Evolutionary conservation across 2,113 vertebrate species (phyloP), one percentile per base, ranked within the genome.

Genomic region (Uria lomvia): DNA sequence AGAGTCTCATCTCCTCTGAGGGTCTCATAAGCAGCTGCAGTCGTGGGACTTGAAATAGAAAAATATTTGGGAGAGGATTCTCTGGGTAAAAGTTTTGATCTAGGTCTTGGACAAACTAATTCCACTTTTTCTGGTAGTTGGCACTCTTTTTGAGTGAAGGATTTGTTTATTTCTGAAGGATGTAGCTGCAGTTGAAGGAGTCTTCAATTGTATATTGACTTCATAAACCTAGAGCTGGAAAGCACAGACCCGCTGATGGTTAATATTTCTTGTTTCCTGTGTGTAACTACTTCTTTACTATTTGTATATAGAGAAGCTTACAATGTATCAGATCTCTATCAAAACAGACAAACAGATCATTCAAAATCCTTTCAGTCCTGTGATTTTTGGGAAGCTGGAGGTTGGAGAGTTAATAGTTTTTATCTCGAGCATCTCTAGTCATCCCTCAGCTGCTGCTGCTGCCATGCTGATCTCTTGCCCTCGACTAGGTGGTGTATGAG

Each of bases 381-480:
- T 34, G 38, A 8, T 27, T 50, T 84, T 42, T 0, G 22, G 56
- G 40, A 43, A 43, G 9, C 40, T 84, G 82, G 74, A 62, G 23
- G 22, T 88, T n/a, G 59, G 12, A 77, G 76, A 74, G 62, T 97
- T 95, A 82, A 95, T 18, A 56, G 66, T 12, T 81, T 88, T 88
- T 38, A 20, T 80, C 38, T 62, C 0, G 0, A 66, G 43, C 18
- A 9, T 88, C 45, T 75, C 17, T 7, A 52, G 82, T 32, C 72
- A 74, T 89, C 59, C 30, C 42, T 94, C 70, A 90, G 66, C 78
- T 23, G 43, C 81, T 76, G 50, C 78, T 24, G 55, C 83, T 56
- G 71, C 84, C 15, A 9, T 2, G 17, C 73, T 95, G 95, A 62
- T 94, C 88, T 65, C 86, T 76, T 55, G 77, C 86, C 92, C 94